These are phyloP conservation scores for Falco berigora DNA, from an alignment of 2,797 vertebrate species.

Conservation along the genomic window DNA sequence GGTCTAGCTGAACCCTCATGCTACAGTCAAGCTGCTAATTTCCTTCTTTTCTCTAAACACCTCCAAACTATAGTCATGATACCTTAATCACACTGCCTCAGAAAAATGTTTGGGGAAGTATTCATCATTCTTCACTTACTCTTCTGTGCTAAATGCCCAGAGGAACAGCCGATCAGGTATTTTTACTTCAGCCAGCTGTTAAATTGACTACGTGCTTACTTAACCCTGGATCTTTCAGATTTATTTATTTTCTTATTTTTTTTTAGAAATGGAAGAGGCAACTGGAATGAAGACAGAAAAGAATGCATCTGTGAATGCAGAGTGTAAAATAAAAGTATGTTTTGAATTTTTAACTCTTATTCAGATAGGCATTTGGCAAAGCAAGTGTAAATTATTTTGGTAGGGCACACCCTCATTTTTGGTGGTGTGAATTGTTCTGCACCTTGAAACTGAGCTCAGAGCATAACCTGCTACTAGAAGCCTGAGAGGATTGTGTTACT, in stretches of 20 bases:
- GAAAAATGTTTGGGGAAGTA: neutral
- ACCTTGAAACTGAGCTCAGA: neutral
- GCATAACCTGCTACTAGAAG: accelerated
- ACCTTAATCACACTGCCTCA: neutral
- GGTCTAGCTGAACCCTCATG: neutral
- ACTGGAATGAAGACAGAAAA: conserved; percentile 55
- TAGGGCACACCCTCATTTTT: neutral
- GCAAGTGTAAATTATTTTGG: neutral
- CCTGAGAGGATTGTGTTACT: neutral
- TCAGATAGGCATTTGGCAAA: neutral
- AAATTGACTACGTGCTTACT: neutral
- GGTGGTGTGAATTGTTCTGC: neutral
- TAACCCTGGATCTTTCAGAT: neutral
- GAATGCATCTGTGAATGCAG: conserved; percentile 33
- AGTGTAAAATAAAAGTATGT: conserved; percentile 65
- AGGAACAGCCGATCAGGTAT: neutral
- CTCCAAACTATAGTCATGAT: neutral
- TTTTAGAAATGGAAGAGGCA: conserved; percentile 83
- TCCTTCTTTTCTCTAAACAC: neutral
- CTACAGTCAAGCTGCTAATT: neutral
- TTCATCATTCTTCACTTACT: neutral
- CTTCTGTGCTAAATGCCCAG: neutral
- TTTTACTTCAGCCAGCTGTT: neutral
- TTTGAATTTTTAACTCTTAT: neutral
- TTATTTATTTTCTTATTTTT: neutral